Percentiles rank a stretch among this genome's conserved stretches.
These are phyloP conservation scores for Cenopis cana DNA, from an alignment of 2,888 invertebrate genomes.

Conservation along the genomic window DNA sequence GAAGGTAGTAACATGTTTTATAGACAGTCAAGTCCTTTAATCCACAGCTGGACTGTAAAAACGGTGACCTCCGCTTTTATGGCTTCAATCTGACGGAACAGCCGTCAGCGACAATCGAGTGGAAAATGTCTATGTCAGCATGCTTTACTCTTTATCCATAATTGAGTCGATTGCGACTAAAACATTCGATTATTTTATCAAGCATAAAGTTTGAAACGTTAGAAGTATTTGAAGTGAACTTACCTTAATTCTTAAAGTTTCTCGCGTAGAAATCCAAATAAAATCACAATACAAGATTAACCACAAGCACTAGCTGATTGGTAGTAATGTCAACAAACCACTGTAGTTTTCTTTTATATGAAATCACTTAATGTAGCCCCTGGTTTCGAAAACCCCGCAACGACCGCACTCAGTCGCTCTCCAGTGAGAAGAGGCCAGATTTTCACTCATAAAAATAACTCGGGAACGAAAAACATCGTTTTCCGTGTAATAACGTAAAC, in stretches of 20 bases:
- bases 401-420: slow-evolving; percentile 47
- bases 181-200: slow-evolving; percentile 2
- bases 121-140: slow-evolving; percentile 7
- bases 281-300: slow-evolving; percentile 30
- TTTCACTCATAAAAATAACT: slow-evolving; percentile 74
- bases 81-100: slow-evolving; percentile 15
- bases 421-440: slow-evolving; percentile 56
- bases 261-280: slow-evolving; percentile 42
- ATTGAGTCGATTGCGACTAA: slow-evolving; percentile 7
- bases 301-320: slow-evolving; percentile 33
- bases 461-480: slow-evolving; percentile 65
- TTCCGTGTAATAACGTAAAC: slow-evolving; percentile 59
- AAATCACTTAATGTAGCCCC: slow-evolving; percentile 40
- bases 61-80: slow-evolving; percentile 14
- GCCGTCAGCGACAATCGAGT: slow-evolving; percentile 5
- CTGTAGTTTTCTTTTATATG: slow-evolving; percentile 36
- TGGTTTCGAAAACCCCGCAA: slow-evolving; percentile 42
- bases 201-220: background rate
- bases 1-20: background rate
- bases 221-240: slow-evolving; percentile 3
- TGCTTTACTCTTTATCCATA: slow-evolving; percentile 1
- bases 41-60: slow-evolving; percentile 20
- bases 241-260: slow-evolving; percentile 46
- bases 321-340: slow-evolving; percentile 41
- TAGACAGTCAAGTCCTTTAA: background rate